Evolutionary conservation across 1,140 invertebrate species (phyloP), one percentile per base, ranked within the genome.

Genomic region (Musca domestica): DNA sequence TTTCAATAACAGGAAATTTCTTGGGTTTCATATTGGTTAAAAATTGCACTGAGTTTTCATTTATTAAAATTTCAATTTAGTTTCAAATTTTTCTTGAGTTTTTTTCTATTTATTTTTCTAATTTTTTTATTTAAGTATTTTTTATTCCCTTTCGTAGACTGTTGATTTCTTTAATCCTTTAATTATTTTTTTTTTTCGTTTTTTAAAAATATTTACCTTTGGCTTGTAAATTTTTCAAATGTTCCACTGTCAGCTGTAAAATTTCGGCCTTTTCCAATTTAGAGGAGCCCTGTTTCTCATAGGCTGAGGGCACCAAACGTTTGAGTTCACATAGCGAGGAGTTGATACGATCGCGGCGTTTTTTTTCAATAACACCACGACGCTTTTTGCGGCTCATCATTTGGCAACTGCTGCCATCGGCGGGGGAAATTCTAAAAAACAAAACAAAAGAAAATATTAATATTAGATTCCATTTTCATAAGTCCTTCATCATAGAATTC

Each of bases 221-320:
- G 66, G 93, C 88, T 76, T 98, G 94, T 2, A 98, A 83, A 83
- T 91, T 93, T 81, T 97, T 96, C 22, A 98, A 83, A 83, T 98
- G 95, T 76, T 98, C 97, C 3, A 99, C 97, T 2, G 96, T 98
- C 75, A 98, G 89, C 81, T 98, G 96, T 0, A 99, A 84, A 64
- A 99, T 98, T 85, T 99, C 96, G 0, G 97, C 96, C 76, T 99
- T 99, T 82, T 99, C 97, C 73, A 98, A 84, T 85, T 98, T 99
- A 66, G 95, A 94, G 22, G 95, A 97, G 72, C 96, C 95, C 80
- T 98, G 96, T 82, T 98, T 98, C 82, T 98, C 95, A 74, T 96
- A 97, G 1, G 97, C 97, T 0, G 95, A 92, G 0, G 97, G 96
- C 51, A 99, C 96, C 23, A 99, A 86, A 69, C 96, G 84, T 76